phyloP scores from a whole-genome alignment of 2,888 invertebrate genomes.

The Nymphalis urticae region DNA sequence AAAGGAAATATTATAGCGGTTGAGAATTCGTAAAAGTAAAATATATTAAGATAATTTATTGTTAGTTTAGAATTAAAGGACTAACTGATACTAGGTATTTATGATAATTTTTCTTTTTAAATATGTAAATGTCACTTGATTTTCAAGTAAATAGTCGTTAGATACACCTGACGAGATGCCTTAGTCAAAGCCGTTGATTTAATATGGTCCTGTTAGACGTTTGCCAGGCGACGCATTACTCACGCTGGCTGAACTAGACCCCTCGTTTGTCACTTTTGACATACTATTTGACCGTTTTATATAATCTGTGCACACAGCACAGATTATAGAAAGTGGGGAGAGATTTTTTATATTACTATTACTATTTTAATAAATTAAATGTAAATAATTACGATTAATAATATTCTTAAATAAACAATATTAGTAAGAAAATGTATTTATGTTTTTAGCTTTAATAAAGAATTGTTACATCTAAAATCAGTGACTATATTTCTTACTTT shows the following conservation, averaged over 20 bases:
- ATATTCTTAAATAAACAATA: too few relatives aligned
- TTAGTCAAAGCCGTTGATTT: constrained; percentile 55
- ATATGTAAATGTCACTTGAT: background rate
- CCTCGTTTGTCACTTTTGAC: constrained; percentile 54
- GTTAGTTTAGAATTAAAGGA: too few relatives aligned
- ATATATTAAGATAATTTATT: background rate
- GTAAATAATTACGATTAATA: too few relatives aligned
- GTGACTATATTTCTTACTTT: too few relatives aligned
- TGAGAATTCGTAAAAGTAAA: background rate
- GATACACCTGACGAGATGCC: constrained; percentile 19
- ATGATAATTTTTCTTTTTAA: too few relatives aligned
- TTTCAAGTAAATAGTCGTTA: constrained; percentile 13
- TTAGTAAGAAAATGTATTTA: too few relatives aligned
- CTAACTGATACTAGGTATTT: too few relatives aligned
- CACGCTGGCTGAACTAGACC: constrained; percentile 35
- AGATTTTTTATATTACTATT: too few relatives aligned
- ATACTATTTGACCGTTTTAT: constrained; percentile 34
- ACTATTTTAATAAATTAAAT: too few relatives aligned
- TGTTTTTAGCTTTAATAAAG: too few relatives aligned
- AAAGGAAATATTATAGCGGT: background rate
- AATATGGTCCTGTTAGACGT: constrained; percentile 52
- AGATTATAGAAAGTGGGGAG: background rate
- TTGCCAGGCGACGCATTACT: constrained; percentile 39
- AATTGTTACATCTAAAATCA: too few relatives aligned
- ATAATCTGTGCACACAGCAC: constrained; percentile 12